These are phyloP conservation scores for Grantiella picta DNA, from an alignment of 2,113 vertebrate species.

Conservation along the genomic window DNA sequence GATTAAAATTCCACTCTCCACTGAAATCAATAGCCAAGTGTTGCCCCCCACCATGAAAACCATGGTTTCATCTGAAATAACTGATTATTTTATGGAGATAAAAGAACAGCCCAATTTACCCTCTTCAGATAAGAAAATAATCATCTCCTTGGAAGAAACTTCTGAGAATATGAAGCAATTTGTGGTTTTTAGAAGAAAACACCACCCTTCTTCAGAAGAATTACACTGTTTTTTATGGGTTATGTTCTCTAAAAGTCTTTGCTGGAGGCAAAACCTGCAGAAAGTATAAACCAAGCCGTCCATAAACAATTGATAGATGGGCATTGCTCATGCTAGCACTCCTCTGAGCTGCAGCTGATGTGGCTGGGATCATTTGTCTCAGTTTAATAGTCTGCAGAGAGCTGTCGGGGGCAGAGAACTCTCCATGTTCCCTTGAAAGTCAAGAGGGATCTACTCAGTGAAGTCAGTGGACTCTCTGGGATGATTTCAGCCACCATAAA, in stretches of 20 bases:
- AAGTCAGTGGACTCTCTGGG: background rate
- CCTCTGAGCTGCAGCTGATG: background rate
- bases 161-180: background rate
- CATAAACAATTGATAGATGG: background rate
- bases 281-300: background rate
- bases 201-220: background rate
- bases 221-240: background rate
- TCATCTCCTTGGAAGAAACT: background rate
- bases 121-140: background rate
- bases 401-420: background rate
- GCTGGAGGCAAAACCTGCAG: background rate
- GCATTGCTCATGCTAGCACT: background rate
- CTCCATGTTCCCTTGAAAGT: background rate
- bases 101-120: background rate
- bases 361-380: background rate
- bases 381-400: background rate
- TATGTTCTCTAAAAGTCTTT: background rate
- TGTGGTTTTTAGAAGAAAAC: background rate
- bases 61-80: background rate
- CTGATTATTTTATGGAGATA: background rate
- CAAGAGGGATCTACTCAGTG: background rate
- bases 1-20: background rate
- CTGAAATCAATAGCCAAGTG: background rate
- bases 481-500: background rate
- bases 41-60: background rate